Conservation (phyloP, 2,797 vertebrate genomes). For the Sebastiscus albofasciatus region DNA sequence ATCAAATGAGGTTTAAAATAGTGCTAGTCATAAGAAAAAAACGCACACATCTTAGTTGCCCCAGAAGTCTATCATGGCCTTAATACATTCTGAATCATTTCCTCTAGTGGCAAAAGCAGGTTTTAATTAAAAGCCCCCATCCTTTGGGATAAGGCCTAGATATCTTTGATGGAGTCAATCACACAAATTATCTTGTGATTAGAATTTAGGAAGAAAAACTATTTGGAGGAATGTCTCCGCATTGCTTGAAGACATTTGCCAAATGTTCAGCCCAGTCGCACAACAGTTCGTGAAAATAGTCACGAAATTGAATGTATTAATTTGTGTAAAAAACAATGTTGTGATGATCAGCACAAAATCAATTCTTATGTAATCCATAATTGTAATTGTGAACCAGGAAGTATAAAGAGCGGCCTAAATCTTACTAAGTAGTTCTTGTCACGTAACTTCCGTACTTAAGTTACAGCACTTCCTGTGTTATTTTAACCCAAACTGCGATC, state of each 20-base stretch:
- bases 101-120: slow-evolving; percentile 64
- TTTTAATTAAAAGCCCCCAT: slow-evolving; percentile 72
- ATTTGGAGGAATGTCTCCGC: slow-evolving; percentile 4
- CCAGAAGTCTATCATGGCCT: slow-evolving; percentile 59
- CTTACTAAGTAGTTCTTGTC: no score
- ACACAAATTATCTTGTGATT: slow-evolving; percentile 64
- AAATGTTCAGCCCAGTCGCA: neutral
- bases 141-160: slow-evolving; percentile 72
- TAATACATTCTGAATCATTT: slow-evolving; percentile 63
- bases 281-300: no score
- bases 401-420: no score
- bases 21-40: neutral
- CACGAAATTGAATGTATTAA: no score
- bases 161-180: slow-evolving; percentile 69
- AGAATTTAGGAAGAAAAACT: slow-evolving; percentile 42
- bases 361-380: no score
- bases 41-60: neutral
- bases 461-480: no score
- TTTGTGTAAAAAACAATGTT: no score
- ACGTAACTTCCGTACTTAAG: no score
- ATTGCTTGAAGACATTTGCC: neutral
- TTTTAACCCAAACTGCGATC: no score
- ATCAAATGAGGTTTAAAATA: neutral
- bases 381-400: no score
- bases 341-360: no score